These are phyloP conservation scores for Herpetotheres cachinnans DNA, from an alignment of 2,113 vertebrate genomes.

Conservation along the genomic window DNA sequence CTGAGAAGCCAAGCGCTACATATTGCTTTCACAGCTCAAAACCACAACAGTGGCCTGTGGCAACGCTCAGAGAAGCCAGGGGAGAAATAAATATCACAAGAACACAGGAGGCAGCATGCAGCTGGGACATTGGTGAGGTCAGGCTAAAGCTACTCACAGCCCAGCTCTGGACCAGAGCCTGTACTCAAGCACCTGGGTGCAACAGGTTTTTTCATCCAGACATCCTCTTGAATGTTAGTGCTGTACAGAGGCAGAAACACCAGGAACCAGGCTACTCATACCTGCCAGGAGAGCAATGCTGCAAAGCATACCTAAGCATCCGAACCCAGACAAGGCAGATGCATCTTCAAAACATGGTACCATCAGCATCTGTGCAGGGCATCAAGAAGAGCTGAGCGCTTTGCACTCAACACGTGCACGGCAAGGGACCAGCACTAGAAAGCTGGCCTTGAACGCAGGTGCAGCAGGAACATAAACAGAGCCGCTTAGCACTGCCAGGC, in stretches of 20 bases:
- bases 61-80: background rate
- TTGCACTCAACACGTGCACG: background rate
- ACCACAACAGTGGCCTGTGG: background rate
- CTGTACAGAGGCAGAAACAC: background rate
- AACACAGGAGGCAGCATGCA: rapidly evolving
- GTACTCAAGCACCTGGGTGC: background rate
- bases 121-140: rapidly evolving
- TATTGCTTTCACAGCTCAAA: background rate
- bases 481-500: background rate
- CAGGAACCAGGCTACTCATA: background rate
- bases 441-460: background rate
- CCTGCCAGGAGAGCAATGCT: background rate
- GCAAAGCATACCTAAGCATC: background rate
- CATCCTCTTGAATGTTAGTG: background rate
- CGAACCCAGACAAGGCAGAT: background rate
- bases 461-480: background rate
- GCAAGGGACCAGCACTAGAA: background rate
- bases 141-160: background rate
- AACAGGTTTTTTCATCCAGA: background rate
- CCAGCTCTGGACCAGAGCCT: background rate
- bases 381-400: background rate
- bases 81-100: background rate
- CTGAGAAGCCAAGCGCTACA: background rate
- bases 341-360: background rate
- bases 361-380: background rate